Evolutionary conservation across 2,888 invertebrate genomes (phyloP).

Genomic region (Thumatha senex): DNA sequence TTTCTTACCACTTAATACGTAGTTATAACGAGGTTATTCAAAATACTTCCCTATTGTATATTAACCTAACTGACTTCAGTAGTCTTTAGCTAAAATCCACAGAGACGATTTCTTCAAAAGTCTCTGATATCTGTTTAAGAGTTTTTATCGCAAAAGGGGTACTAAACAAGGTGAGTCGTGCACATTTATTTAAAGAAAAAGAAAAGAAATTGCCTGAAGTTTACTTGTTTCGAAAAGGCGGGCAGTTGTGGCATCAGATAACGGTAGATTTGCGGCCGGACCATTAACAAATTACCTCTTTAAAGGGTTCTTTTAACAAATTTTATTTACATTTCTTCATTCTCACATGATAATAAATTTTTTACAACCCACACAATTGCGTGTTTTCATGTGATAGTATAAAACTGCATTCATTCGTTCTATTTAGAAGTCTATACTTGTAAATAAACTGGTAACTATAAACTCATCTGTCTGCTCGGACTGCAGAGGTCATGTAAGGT

Average conservation of each 20-base stretch:
- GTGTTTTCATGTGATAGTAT: slow-evolving; percentile 47
- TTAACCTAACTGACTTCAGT: slow-evolving; percentile 13
- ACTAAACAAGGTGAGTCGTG: slow-evolving; percentile 69
- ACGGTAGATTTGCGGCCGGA: slow-evolving; percentile 71
- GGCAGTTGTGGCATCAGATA: slow-evolving; percentile 74
- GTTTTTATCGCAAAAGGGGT: slow-evolving; percentile 74
- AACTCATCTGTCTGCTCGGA: slow-evolving; percentile 28
- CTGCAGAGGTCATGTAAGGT: too few species aligned
- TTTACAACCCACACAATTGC: slow-evolving; percentile 48
- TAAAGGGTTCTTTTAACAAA: slow-evolving; percentile 47
- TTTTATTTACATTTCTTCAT: slow-evolving; percentile 42
- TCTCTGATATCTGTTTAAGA: slow-evolving; percentile 74
- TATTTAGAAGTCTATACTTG: slow-evolving; percentile 34
- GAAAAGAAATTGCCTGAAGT: slow-evolving; percentile 63
- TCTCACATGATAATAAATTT: slow-evolving; percentile 35
- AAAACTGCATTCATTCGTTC: slow-evolving; percentile 42
- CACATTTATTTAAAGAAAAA: slow-evolving; percentile 75
- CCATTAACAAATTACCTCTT: slow-evolving; percentile 79
- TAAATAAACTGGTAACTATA: slow-evolving; percentile 31
- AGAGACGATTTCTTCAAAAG: slow-evolving; percentile 75
- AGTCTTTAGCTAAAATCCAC: slow-evolving; percentile 44
- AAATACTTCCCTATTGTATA: slow-evolving; percentile 24
- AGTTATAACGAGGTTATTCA: slow-evolving; percentile 20
- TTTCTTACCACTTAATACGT: slow-evolving; percentile 20
- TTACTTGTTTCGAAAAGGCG: slow-evolving; percentile 77